Base-by-base conservation (phyloP, 2,113 vertebrate species). In the Scomber japonicus region DNA sequence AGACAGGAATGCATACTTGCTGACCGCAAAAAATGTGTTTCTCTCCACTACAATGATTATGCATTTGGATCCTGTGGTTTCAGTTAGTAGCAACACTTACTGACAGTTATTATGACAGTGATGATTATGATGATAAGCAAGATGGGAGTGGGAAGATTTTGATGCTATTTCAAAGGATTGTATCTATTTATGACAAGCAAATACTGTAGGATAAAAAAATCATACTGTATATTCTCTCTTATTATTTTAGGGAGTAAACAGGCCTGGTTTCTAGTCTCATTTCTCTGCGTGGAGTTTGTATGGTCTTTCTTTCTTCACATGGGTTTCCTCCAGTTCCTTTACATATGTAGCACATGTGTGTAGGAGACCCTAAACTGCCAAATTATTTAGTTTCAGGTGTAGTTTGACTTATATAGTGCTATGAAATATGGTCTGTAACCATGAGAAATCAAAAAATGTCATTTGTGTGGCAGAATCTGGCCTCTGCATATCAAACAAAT, bases 21-120 rank as follows among this genome's bases (percentile, higher is more conserved):
- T 75, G 16, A 71, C 46, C 6, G 21, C 31, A 66, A 16, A 1
- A 27, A 68, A 54, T 31, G 61, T 13, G 17, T 50, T 69, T 77
- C 49, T 46, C 40, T 11, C 69, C 15, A 53, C 17, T 24, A 4
- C 19, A 65, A 8, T 49, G 1, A 21, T 67, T 63, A 46, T 57
- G n/a, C 24, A 35, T 27, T 27, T 27, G 24, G 24, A 27, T 27
- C 59, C 24, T 27, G 19, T 31, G 40, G 54, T 31, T 54, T 21
- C 56, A 62, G 55, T 45, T 6, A 31, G 35, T 40, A 40, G 7
- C 9, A 9, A 9, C 35, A 40, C 35, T 40, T 40, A 40, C 35
- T 40, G 16, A 46, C 4, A 48, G 6, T n/a, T 11, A 14, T 4
- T 13, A 49, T 48, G 35, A 31, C 0, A 45, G n/a, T 17, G n/a